Evolutionary conservation across 2,888 invertebrate genomes (phyloP).

Genomic region (Drosophila melanosoma): DNA sequence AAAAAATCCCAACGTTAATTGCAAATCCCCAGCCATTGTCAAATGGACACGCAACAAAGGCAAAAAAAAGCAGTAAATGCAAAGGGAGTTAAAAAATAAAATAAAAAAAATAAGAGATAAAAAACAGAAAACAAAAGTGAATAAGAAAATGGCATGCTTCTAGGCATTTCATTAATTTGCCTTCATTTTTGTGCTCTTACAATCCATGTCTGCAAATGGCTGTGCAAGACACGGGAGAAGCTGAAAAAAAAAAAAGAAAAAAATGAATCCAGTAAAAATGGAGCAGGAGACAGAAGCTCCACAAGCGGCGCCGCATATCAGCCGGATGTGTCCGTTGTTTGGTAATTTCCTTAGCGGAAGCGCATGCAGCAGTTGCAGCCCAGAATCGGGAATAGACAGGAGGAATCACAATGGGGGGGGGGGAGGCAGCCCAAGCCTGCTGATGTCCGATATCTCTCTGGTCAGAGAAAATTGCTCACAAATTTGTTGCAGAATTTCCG

Average conservation of each 20-base stretch:
- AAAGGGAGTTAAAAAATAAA: conserved; percentile 6
- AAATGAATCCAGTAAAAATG: background rate
- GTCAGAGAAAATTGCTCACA: conserved; percentile 41
- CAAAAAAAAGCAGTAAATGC: conserved; percentile 3
- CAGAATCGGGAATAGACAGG: conserved; percentile 32
- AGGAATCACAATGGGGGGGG: conserved; percentile 3
- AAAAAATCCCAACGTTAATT: conserved; percentile 1
- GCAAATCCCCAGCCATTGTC: conserved; percentile 6
- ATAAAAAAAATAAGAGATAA: conserved; percentile 1
- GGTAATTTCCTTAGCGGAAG: conserved; percentile 77
- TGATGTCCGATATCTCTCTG: conserved; percentile 8
- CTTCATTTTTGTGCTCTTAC: conserved; percentile 54
- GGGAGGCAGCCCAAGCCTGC: conserved; percentile 22
- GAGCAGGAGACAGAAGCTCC: conserved; percentile 40
- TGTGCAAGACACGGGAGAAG: conserved; percentile 2
- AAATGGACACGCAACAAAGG: conserved; percentile 33
- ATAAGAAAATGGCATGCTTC: conserved; percentile 57
- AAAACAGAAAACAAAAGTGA: conserved; percentile 1
- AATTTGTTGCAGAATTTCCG: conserved; percentile 56
- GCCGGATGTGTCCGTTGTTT: conserved; percentile 77
- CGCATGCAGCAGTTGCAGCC: conserved; percentile 68
- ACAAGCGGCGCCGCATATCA: conserved; percentile 72
- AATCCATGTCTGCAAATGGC: conserved; percentile 50
- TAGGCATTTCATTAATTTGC: conserved; percentile 72
- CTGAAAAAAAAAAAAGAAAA: background rate